These are phyloP conservation scores for Sphaerophoria rueppellii DNA, from an alignment of 2,888 invertebrate genomes.

Conservation along the genomic window DNA sequence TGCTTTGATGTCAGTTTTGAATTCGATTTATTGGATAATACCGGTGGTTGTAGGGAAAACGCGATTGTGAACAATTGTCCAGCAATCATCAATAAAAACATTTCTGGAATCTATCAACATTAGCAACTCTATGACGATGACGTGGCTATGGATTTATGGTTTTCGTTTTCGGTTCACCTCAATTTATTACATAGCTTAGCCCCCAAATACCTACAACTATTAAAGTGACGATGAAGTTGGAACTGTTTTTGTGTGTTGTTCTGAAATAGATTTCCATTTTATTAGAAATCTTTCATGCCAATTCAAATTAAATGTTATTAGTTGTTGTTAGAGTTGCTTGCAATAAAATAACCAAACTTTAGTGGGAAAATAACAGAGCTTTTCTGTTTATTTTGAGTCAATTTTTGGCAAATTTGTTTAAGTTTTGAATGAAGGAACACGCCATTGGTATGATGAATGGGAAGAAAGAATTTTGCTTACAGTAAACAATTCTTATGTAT, in stretches of 20 bases:
- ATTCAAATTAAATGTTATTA: constrained; percentile 54
- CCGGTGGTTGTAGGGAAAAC: not conserved
- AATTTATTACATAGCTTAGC: constrained; percentile 2
- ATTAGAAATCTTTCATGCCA: constrained; percentile 46
- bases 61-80: constrained; percentile 13
- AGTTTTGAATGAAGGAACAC: too few species aligned
- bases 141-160: constrained; percentile 52
- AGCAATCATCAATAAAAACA: constrained; percentile 26
- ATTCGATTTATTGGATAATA: not conserved
- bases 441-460: too few species aligned
- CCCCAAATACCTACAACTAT: too few species aligned
- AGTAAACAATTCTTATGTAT: too few species aligned
- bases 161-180: not conserved
- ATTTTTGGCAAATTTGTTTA: too few species aligned
- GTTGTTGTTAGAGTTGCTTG: too few species aligned
- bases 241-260: constrained; percentile 27
- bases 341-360: not conserved
- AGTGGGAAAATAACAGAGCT: too few species aligned
- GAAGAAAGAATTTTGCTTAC: too few species aligned
- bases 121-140: constrained; percentile 31
- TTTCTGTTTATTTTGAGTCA: too few species aligned
- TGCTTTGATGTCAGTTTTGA: constrained; percentile 21
- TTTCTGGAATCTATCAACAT: constrained; percentile 14
- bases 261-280: constrained; percentile 44
- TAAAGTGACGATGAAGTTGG: not conserved